Evolutionary conservation across 1,140 invertebrate species (phyloP).

Genomic region (Eubasilissa regina): DNA sequence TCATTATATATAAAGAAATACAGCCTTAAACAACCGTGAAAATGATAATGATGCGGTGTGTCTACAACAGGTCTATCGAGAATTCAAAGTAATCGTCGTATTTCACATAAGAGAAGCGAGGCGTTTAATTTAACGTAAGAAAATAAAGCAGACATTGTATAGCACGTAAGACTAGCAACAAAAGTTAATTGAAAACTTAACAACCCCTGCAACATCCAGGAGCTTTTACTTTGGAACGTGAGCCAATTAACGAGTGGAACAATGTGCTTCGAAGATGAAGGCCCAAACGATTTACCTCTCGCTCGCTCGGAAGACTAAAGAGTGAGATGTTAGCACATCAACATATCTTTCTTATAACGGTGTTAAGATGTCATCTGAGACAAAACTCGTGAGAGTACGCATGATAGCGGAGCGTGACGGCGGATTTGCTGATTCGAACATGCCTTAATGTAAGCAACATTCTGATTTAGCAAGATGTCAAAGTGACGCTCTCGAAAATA

Average conservation of each 20-base stretch:
- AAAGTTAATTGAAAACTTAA: conserved; percentile 59
- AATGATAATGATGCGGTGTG: no score
- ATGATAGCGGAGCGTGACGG: background rate
- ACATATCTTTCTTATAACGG: background rate
- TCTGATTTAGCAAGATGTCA: background rate
- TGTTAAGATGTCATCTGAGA: background rate
- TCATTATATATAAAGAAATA: no score
- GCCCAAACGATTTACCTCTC: background rate
- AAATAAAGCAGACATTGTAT: background rate
- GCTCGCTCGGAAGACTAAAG: background rate
- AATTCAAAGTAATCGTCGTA: no score
- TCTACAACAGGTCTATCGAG: no score
- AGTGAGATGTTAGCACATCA: background rate
- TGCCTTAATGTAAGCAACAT: background rate
- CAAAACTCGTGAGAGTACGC: background rate
- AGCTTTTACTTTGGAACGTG: conserved; percentile 56
- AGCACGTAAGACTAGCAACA: background rate
- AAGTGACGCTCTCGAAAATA: background rate
- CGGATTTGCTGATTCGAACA: background rate
- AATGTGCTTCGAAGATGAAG: conserved; percentile 11
- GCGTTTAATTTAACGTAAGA: no score
- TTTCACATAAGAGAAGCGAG: no score
- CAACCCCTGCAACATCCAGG: conserved; percentile 25
- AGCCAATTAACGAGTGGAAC: conserved; percentile 53
- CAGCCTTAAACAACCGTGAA: no score